These are phyloP conservation scores for Scaeva pyrastri DNA, from an alignment of 2,888 invertebrate genomes.

Conservation along the genomic window DNA sequence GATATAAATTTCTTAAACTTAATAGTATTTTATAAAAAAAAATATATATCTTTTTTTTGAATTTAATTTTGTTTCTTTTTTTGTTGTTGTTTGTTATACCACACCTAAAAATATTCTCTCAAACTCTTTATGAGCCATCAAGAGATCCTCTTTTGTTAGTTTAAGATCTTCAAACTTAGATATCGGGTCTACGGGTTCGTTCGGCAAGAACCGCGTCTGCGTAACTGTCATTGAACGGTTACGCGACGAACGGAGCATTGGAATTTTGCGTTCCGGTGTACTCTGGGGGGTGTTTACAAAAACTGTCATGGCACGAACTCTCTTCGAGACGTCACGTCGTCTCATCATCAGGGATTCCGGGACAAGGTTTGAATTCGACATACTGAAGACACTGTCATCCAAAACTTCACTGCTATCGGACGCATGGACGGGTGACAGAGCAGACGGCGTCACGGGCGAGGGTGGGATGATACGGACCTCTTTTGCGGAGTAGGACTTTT, in stretches of 20 bases:
- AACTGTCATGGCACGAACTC: conserved; percentile 79
- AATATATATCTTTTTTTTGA: conserved; percentile 8
- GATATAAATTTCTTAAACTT: conserved; percentile 62
- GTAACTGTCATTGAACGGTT: conserved; percentile 77
- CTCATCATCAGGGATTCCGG: conserved; percentile 65
- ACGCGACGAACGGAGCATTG: conserved; percentile 64
- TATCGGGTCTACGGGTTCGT: conserved; percentile 64
- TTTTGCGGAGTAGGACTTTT: conserved; percentile 62
- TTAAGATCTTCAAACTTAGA: conserved; percentile 80
- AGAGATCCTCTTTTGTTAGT: conserved; percentile 81
- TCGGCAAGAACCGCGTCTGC: conserved; percentile 53
- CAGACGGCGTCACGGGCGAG: conserved; percentile 45
- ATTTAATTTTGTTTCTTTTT: background rate
- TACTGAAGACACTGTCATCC: conserved; percentile 59
- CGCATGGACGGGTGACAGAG: conserved; percentile 31
- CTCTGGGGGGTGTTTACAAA: conserved; percentile 70
- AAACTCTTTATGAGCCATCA: conserved; percentile 79
- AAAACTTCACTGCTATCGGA: conserved; percentile 50
- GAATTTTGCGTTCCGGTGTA: conserved; percentile 61
- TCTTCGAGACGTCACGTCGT: conserved; percentile 79
- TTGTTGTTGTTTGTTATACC: no score
- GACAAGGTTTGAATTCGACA: conserved; percentile 54
- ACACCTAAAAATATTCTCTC: conserved; percentile 81
- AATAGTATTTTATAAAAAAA: conserved; percentile 51
- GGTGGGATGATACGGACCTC: conserved; percentile 57